Conservation (phyloP, 2,113 vertebrate genomes). For the Ceratotherium simum region DNA sequence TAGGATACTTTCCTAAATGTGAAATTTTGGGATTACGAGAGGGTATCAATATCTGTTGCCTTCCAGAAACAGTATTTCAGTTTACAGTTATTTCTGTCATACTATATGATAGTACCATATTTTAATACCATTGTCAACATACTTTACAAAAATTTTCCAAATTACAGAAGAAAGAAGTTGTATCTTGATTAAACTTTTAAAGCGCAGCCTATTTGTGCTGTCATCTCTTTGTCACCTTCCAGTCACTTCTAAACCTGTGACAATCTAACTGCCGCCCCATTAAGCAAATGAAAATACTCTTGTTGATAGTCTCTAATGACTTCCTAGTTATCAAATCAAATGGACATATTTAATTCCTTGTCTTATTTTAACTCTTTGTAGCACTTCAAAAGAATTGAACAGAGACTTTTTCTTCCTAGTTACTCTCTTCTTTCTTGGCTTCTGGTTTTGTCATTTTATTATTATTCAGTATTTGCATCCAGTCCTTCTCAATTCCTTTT, state of each 20-base stretch:
- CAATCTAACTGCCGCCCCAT: background rate
- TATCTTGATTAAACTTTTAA: background rate
- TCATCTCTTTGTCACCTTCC: background rate
- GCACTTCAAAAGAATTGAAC: background rate
- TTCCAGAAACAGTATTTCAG: background rate
- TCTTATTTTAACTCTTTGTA: background rate
- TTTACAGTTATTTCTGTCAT: background rate
- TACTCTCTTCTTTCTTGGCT: background rate
- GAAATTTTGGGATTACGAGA: background rate
- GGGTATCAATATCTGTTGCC: background rate
- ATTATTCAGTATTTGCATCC: too few relatives aligned
- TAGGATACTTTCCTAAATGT: background rate
- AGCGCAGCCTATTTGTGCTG: background rate
- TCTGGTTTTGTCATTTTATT: background rate
- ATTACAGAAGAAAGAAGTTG: background rate
- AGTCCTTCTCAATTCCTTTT: background rate
- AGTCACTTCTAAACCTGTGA: background rate
- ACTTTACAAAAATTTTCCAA: background rate
- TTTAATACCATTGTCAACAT: background rate
- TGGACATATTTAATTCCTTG: background rate
- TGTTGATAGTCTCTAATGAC: background rate
- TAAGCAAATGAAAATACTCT: slow-evolving; percentile 12
- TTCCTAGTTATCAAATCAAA: background rate
- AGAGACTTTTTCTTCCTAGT: background rate
- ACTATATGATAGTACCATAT: background rate